Conservation (phyloP, 1,140 invertebrate genomes). For the Nephila pilipes region DNA sequence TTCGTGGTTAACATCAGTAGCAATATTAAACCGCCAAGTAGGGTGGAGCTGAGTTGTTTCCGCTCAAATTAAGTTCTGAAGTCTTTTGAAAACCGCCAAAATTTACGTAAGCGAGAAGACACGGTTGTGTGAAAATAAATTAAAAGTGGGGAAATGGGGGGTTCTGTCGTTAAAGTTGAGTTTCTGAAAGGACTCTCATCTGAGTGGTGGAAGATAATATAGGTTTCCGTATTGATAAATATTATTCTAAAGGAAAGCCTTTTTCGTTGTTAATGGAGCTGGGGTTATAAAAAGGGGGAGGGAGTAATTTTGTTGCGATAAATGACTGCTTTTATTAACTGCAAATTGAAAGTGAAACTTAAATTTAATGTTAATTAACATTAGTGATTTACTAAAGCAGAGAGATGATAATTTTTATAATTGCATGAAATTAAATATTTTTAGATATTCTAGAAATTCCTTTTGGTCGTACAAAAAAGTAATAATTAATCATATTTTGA, state of each 20-base stretch:
- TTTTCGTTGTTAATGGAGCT: not conserved
- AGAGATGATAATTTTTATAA: too few relatives aligned
- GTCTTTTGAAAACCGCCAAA: conserved; percentile 26
- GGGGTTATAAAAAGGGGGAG: not conserved
- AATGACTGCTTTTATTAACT: not conserved
- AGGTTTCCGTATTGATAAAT: conserved; percentile 18
- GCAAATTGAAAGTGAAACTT: not conserved
- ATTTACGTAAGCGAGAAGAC: conserved; percentile 22
- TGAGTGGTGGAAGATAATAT: not conserved
- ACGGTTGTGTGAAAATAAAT: conserved; percentile 40
- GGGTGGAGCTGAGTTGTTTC: conserved; percentile 30
- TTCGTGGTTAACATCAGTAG: conserved; percentile 44
- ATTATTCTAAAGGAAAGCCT: not conserved
- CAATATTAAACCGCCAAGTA: conserved; percentile 9
- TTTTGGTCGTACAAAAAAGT: too few relatives aligned
- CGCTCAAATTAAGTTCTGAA: conserved; percentile 56
- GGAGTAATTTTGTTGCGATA: not conserved
- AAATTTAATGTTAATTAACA: not conserved
- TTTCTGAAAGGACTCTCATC: not conserved
- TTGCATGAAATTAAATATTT: too few relatives aligned
- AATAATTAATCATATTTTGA: too few relatives aligned
- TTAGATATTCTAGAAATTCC: too few relatives aligned
- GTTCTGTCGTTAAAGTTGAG: not conserved
- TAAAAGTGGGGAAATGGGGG: not conserved
- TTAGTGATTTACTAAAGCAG: too few relatives aligned